Evolutionary conservation across 2,888 invertebrate species (phyloP).

Genomic region (Calameuta idolon): DNA sequence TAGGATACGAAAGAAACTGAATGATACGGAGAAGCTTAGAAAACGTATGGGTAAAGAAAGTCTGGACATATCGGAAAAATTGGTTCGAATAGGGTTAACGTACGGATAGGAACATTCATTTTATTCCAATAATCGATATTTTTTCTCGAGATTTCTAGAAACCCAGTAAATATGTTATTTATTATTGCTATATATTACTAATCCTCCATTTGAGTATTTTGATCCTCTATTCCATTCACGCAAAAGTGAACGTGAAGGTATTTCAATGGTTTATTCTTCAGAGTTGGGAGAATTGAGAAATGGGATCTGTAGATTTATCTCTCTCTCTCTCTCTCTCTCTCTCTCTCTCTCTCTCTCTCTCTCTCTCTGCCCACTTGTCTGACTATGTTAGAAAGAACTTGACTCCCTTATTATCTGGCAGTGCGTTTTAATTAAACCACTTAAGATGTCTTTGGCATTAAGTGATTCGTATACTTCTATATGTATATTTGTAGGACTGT

Average conservation of each 20-base stretch:
- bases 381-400: not conserved
- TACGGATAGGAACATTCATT: not conserved
- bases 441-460: conserved; percentile 12
- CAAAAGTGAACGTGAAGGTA: not conserved
- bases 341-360: not conserved
- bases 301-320: conserved; percentile 18
- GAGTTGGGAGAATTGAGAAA: not conserved
- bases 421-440: conserved; percentile 36
- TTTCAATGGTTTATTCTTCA: not conserved
- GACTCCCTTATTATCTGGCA: conserved; percentile 12
- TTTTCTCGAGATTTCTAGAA: not conserved
- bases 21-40: not conserved
- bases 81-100: not conserved
- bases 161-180: not conserved
- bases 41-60: not conserved
- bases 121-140: not conserved
- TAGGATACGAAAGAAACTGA: not conserved
- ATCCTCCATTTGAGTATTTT: not conserved
- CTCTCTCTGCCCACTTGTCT: conserved; percentile 6
- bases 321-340: conserved; percentile 18
- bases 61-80: not conserved
- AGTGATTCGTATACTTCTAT: conserved; percentile 29
- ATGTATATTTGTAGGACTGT: not conserved
- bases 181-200: not conserved
- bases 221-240: not conserved